Evolutionary conservation across 2,113 vertebrate genomes (phyloP).

Genomic region (Chamaetylas fuelleborni): DNA sequence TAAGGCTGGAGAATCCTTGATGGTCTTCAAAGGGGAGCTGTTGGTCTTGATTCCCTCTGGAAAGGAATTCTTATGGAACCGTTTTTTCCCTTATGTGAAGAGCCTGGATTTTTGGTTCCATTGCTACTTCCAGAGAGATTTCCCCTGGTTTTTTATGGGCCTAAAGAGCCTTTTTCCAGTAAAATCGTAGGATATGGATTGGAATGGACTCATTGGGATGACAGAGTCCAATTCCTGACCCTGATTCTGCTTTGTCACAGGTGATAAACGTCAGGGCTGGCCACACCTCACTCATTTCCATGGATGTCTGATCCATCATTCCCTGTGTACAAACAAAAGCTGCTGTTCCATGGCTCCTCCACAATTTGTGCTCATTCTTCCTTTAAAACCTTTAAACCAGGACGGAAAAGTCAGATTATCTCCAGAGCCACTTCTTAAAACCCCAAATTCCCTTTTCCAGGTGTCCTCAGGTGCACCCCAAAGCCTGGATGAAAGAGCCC

Average conservation of each 20-base stretch:
- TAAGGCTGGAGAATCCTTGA: not conserved
- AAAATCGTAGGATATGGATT: not conserved
- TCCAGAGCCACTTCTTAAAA: not conserved
- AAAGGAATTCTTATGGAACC: not conserved
- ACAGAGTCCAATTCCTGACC: not conserved
- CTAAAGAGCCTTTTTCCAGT: not conserved
- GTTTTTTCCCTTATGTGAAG: fast-evolving
- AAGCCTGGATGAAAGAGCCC: not conserved
- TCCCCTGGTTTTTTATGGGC: not conserved
- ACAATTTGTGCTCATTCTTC: fast-evolving
- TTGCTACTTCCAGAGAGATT: not conserved
- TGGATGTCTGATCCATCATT: not conserved
- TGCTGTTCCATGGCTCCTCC: not conserved
- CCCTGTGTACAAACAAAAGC: not conserved
- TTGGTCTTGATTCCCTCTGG: not conserved
- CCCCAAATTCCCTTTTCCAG: not conserved
- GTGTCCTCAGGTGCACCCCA: not conserved
- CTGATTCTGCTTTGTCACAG: not conserved
- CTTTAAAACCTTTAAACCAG: not conserved
- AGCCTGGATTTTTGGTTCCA: fast-evolving
- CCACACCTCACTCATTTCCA: not conserved
- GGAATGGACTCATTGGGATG: not conserved
- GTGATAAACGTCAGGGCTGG: not conserved
- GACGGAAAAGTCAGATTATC: not conserved
- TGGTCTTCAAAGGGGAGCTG: not conserved